A percentile compares a stretch with the other conserved stretches of the same genome.
Conservation (phyloP, 2,888 invertebrate species). For the Eilema depressum region DNA sequence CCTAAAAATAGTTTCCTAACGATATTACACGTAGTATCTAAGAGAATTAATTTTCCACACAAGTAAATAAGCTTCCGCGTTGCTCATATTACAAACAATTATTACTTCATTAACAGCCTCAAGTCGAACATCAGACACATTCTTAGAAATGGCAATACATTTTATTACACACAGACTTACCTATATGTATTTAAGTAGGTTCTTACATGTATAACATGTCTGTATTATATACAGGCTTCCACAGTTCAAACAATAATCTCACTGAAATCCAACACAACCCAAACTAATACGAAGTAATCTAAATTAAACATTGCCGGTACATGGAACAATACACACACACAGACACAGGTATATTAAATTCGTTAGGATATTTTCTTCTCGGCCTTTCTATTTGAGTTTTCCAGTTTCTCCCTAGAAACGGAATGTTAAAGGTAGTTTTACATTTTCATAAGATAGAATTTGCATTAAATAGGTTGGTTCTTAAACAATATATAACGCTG, state of each 20-base stretch:
- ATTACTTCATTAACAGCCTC: conserved; percentile 9
- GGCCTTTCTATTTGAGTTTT: conserved; percentile 31
- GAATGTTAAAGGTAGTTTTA: conserved; percentile 34
- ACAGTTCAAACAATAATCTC: conserved; percentile 42
- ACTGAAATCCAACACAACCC: conserved; percentile 38
- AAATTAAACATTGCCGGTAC: conserved; percentile 49
- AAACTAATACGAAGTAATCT: conserved; percentile 58
- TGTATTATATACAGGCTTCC: conserved; percentile 11
- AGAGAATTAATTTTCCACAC: conserved; percentile 18
- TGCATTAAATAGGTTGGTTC: conserved; percentile 34
- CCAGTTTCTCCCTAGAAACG: conserved; percentile 19
- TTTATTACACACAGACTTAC: conserved; percentile 20
- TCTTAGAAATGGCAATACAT: conserved; percentile 4
- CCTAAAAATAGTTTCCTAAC: too few species aligned
- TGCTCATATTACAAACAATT: conserved; percentile 23
- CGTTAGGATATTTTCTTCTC: conserved; percentile 23
- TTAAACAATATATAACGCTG: conserved; percentile 23
- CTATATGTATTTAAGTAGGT: too few species aligned
- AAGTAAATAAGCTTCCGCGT: conserved; percentile 14
- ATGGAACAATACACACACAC: conserved; percentile 13
- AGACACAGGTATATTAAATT: conserved; percentile 8
- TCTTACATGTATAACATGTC: conserved; percentile 9
- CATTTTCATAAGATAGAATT: conserved; percentile 44
- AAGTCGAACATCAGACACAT: conserved; percentile 23
- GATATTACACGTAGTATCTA: too few species aligned